A percentile compares a stretch with the other conserved stretches of the same genome.
These are phyloP conservation scores for Phoxinus phoxinus DNA, from an alignment of 2,113 vertebrate genomes.

Conservation along the genomic window DNA sequence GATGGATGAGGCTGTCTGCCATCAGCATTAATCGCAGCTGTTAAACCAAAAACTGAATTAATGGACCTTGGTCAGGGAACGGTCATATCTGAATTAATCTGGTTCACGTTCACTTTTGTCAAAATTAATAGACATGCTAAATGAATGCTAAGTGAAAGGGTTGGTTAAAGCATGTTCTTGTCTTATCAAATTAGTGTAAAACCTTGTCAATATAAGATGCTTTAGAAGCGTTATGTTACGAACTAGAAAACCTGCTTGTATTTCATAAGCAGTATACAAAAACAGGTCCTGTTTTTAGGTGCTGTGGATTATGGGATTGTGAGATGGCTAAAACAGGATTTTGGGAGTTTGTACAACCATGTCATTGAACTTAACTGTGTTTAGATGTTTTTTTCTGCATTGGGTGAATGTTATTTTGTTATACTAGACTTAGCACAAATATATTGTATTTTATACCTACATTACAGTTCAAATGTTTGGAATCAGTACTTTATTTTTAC, in stretches of 20 bases:
- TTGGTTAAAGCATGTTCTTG: slow-evolving; percentile 47
- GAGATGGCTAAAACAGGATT: neutral
- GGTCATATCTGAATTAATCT: slow-evolving; percentile 58
- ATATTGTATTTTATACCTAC: neutral
- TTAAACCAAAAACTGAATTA: slow-evolving; percentile 63
- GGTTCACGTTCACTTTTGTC: slow-evolving; percentile 54
- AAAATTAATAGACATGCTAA: slow-evolving; percentile 48
- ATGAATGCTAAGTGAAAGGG: slow-evolving; percentile 44
- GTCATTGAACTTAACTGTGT: neutral
- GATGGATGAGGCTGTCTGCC: slow-evolving; percentile 65
- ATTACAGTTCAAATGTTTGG: neutral
- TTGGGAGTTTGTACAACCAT: neutral
- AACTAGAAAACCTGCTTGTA: slow-evolving; percentile 9
- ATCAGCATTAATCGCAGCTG: slow-evolving; percentile 48
- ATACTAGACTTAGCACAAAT: neutral
- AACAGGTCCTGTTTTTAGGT: slow-evolving; percentile 30
- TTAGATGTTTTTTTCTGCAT: neutral
- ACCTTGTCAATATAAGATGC: slow-evolving; percentile 4
- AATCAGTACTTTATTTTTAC: neutral
- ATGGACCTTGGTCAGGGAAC: slow-evolving; percentile 58
- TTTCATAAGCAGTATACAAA: neutral
- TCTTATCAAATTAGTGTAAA: slow-evolving; percentile 42
- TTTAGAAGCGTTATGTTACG: slow-evolving; percentile 6
- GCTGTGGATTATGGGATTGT: slow-evolving; percentile 10
- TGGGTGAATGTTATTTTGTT: neutral